Evolutionary conservation across 2,113 vertebrate species (phyloP).

Genomic region (Psettodes erumei): DNA sequence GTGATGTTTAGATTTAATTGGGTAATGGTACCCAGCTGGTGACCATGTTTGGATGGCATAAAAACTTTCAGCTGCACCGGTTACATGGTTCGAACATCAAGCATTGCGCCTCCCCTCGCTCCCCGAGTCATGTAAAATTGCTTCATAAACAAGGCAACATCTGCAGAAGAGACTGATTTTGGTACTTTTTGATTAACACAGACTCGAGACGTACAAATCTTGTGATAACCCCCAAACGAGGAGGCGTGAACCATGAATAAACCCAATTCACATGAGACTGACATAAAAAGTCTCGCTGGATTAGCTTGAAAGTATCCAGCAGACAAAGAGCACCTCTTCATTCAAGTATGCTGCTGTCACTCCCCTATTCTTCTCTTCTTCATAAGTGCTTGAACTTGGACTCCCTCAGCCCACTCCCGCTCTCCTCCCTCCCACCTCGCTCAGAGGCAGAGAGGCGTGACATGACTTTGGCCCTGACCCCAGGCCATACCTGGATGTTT

Average conservation of each 20-base stretch:
- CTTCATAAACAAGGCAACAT: slow-evolving; percentile 1
- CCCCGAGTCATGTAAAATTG: background rate
- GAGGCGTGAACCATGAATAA: background rate
- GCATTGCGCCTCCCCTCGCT: background rate
- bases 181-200: background rate
- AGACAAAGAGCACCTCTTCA: slow-evolving; percentile 22
- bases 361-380: background rate
- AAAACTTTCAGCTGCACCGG: slow-evolving; percentile 32
- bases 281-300: background rate
- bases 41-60: slow-evolving; percentile 22
- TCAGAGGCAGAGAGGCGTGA: slow-evolving; percentile 63
- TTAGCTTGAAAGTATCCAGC: slow-evolving; percentile 5
- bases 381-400: slow-evolving; percentile 75
- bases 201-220: background rate
- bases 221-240: background rate
- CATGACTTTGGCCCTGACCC: slow-evolving; percentile 84
- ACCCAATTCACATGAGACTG: background rate
- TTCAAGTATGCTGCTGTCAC: background rate
- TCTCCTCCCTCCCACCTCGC: slow-evolving; percentile 1
- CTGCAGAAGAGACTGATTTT: background rate
- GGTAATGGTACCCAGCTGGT: slow-evolving; percentile 62
- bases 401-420: slow-evolving; percentile 54
- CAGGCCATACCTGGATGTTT: slow-evolving; percentile 74
- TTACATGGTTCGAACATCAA: background rate
- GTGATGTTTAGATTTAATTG: slow-evolving; percentile 64